phyloP scores from a whole-genome alignment of 2,797 vertebrate species.

The Triplophysa bombifrons region DNA sequence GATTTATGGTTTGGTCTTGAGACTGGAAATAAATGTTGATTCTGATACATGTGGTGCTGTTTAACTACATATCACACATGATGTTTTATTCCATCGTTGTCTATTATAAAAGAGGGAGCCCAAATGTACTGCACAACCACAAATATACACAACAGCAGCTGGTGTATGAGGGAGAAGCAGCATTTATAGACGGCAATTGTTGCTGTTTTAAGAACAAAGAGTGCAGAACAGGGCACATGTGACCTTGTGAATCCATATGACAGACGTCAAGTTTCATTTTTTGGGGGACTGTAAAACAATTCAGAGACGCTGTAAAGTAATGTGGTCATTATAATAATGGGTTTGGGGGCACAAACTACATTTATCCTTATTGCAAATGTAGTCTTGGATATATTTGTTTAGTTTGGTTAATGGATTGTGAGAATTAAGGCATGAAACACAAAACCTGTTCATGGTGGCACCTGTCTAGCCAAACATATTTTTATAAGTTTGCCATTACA shows the following conservation, averaged over 20 bases:
- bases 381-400: neutral
- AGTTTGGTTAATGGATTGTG: too few species aligned
- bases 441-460: too few species aligned
- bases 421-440: too few species aligned
- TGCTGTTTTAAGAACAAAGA: conserved; percentile 15
- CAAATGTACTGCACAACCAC: conserved; percentile 21
- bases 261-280: neutral
- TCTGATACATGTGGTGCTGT: neutral
- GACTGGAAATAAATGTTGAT: conserved; percentile 16
- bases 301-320: neutral
- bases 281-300: conserved; percentile 9
- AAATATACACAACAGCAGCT: conserved; percentile 46
- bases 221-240: neutral
- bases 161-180: neutral
- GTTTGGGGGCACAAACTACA: neutral
- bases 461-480: neutral
- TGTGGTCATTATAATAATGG: conserved; percentile 14
- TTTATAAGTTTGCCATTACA: too few species aligned
- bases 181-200: conserved; percentile 18
- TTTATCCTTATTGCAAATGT: neutral
- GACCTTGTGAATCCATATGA: conserved; percentile 14
- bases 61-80: neutral
- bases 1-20: conserved; percentile 8
- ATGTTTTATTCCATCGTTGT: conserved; percentile 30
- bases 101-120: neutral